Evolutionary conservation across 2,113 vertebrate species (phyloP).

Genomic region (Peucedramus taeniatus): DNA sequence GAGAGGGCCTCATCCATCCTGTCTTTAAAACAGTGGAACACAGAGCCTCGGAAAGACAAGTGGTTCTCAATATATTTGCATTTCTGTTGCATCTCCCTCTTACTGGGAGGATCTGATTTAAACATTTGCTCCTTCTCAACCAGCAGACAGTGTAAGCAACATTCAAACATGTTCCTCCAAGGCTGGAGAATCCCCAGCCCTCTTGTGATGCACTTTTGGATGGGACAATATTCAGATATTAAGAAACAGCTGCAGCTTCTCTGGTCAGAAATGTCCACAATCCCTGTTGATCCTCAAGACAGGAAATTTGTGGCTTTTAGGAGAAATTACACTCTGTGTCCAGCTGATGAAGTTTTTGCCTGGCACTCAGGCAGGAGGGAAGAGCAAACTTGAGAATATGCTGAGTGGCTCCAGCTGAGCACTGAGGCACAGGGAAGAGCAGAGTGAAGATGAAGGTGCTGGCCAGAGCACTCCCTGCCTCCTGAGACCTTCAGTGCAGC

Average conservation of each 20-base stretch:
- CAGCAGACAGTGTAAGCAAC: background rate
- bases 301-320: background rate
- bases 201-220: background rate
- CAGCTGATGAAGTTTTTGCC: background rate
- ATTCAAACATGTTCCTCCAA: background rate
- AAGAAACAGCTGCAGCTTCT: background rate
- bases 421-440: background rate
- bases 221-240: background rate
- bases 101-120: background rate
- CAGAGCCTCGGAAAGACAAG: background rate
- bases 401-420: background rate
- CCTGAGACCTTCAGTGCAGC: background rate
- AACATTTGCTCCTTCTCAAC: background rate
- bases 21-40: background rate
- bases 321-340: background rate
- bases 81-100: background rate
- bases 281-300: background rate
- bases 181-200: background rate
- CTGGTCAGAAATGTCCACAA: background rate
- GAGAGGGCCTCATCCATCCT: background rate
- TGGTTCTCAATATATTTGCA: background rate
- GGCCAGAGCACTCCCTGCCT: background rate
- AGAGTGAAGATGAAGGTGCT: background rate
- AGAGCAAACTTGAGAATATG: background rate
- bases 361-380: background rate